A percentile compares a stretch with the other conserved stretches of the same genome.
Evolutionary conservation across 2,797 vertebrate species (phyloP).

Genomic region (Amazonetta brasiliensis): DNA sequence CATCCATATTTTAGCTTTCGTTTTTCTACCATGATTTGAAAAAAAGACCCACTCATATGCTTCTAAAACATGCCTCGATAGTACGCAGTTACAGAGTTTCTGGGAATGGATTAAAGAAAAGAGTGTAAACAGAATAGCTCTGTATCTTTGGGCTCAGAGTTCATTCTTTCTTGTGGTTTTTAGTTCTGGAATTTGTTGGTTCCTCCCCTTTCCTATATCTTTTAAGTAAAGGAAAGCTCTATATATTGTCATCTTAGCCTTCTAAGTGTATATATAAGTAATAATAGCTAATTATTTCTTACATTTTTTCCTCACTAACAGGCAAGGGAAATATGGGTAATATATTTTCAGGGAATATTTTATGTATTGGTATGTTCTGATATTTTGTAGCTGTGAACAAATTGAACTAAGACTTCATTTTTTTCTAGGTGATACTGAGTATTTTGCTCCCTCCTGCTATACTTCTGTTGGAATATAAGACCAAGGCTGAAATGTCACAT

Average conservation of each 20-base stretch:
- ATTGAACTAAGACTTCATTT: conserved; percentile 24
- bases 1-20: background rate
- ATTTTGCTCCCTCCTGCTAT: conserved; percentile 96
- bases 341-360: background rate
- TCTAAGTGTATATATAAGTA: conserved; percentile 13
- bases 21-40: background rate
- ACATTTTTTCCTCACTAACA: background rate
- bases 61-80: background rate
- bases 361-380: background rate
- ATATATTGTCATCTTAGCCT: background rate
- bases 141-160: background rate
- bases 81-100: background rate
- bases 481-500: conserved; percentile 99
- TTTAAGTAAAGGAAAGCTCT: background rate
- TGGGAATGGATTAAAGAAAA: background rate
- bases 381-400: background rate
- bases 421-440: conserved; percentile 93
- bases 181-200: background rate
- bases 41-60: accelerated
- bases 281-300: conserved; percentile 11
- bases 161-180: background rate
- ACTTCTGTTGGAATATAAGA: conserved; percentile 97
- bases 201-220: background rate
- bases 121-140: background rate
- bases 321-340: background rate